phyloP scores from a whole-genome alignment of 2,113 vertebrate genomes.

The Cichladusa arquata region DNA sequence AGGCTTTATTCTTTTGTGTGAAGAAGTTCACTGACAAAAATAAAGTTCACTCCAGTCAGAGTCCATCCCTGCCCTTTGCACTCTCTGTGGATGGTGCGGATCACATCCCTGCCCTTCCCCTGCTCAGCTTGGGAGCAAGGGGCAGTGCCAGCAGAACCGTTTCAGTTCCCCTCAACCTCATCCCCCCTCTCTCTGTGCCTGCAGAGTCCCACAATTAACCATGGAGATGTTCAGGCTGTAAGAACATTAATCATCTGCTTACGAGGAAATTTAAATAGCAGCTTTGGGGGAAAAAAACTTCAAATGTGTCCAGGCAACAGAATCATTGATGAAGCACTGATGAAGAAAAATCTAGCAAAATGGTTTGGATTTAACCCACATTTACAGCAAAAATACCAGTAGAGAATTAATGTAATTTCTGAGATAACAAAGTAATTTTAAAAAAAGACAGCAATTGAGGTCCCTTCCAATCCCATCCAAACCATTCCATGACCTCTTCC shows the following conservation, averaged over 20 bases:
- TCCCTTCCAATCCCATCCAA: background rate
- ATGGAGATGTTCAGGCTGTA: background rate
- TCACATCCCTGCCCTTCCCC: background rate
- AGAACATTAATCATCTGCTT: slow-evolving; percentile 44
- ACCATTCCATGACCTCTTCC: background rate
- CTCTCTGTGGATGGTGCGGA: background rate
- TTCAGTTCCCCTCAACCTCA: background rate
- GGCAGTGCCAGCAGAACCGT: background rate
- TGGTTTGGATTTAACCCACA: slow-evolving; percentile 7
- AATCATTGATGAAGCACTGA: background rate
- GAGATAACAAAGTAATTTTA: background rate
- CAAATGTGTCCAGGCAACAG: slow-evolving; percentile 42
- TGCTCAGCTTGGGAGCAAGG: background rate
- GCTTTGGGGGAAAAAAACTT: background rate
- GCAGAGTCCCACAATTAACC: slow-evolving; percentile 13
- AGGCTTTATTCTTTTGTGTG: background rate
- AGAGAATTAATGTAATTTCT: background rate
- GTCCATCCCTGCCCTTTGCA: background rate
- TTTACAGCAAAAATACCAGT: background rate
- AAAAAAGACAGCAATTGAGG: background rate
- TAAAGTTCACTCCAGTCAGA: background rate
- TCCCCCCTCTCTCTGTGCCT: background rate
- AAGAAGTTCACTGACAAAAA: background rate
- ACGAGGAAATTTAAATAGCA: slow-evolving; percentile 21
- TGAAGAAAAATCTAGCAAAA: slow-evolving; percentile 8